Base-by-base conservation (phyloP, 1,140 invertebrate genomes). In the Drosophila yakuba region DNA sequence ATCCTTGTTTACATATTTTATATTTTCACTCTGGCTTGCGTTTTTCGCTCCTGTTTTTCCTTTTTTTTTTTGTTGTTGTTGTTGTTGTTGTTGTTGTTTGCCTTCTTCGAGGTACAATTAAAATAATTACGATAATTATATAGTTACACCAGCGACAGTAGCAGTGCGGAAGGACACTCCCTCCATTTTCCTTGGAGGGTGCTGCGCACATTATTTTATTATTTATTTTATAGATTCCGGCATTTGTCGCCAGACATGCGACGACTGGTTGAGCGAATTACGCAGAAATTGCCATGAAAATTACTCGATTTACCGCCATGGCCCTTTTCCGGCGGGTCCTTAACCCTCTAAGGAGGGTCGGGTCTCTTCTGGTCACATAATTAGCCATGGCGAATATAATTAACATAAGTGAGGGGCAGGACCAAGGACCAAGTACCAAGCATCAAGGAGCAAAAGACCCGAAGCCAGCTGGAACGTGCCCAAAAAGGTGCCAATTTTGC, bases 71-170 rank as follows among this genome's bases (percentile, higher is more conserved):
- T 39, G 20, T 23, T 50, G n/a, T n/a, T n/a, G n/a, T n/a, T n/a
- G n/a, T n/a, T n/a, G n/a, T n/a, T 43, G 50, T 39, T 17, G 39
- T 47, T 36, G 36, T 63, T n/a, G 25, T 51, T 14, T 41, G 38
- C n/a, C 48, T 44, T 25, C 50, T 63, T 41, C 25, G 48, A 59
- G 61, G 47, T 58, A 61, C 71, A 76, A 76, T 76, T 76, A 76
- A 76, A 76, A 76, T 76, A 76, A 76, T 76, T 76, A 74, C 73
- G 62, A 76, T 76, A 76, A 76, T 76, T 76, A 76, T 76, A 58
- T 66, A 66, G 73, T 63, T 64, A 76, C 58, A 50, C 64, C 43
- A 36, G 66, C 45, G 15, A 52, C 55, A 32, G 60, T 52, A 12
- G 17, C 12, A 15, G 36, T 10, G 45, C 11, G n/a, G 28, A 57